Conservation (phyloP, 2,797 vertebrate species). For the Nyctibius grandis region DNA sequence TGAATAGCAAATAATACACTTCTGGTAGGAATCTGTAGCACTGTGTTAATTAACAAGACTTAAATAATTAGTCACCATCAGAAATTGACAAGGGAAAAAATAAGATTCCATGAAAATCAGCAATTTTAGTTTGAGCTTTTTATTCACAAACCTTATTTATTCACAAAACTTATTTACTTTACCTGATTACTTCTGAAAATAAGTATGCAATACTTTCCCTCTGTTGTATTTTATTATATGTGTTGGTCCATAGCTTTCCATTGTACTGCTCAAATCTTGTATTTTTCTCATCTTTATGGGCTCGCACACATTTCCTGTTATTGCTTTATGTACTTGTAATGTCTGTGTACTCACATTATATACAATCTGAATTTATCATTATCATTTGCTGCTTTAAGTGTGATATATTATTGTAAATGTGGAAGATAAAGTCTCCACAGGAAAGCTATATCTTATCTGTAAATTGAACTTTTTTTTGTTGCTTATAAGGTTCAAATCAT, state of each 20-base stretch:
- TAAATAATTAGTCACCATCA: background rate
- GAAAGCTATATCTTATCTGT: background rate
- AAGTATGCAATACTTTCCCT: background rate
- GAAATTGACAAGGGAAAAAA: background rate
- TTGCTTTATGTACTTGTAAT: conserved; percentile 19
- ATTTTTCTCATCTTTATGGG: background rate
- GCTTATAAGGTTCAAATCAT: background rate
- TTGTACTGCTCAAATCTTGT: background rate
- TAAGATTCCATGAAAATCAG: background rate
- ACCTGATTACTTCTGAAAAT: background rate
- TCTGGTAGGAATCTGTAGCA: background rate
- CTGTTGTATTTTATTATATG: background rate
- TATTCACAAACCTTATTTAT: background rate
- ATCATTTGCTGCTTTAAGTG: background rate
- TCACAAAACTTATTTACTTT: background rate
- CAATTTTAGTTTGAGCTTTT: background rate
- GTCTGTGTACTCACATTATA: background rate
- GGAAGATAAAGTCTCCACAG: background rate
- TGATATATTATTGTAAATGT: background rate
- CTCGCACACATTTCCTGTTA: background rate
- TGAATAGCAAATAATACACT: background rate
- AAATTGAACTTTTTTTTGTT: background rate
- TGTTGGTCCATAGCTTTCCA: background rate
- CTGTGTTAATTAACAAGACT: background rate
- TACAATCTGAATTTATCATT: background rate